Evolutionary conservation across 2,797 vertebrate genomes (phyloP).

Genomic region (Danio kyathit): DNA sequence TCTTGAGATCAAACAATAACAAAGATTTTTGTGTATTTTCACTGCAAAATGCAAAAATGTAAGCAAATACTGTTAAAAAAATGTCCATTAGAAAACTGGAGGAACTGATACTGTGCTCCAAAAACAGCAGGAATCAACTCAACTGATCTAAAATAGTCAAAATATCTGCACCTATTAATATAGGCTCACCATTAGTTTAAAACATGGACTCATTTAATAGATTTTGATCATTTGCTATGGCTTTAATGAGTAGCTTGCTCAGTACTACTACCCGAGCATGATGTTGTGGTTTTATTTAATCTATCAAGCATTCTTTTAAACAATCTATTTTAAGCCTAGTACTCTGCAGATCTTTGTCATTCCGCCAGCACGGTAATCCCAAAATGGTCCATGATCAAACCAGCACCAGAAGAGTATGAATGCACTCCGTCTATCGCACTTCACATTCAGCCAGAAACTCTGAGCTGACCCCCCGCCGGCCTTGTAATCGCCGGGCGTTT

Average conservation of each 20-base stretch:
- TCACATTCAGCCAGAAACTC: conserved; percentile 20
- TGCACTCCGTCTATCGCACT: conserved; percentile 25
- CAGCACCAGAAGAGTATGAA: conserved; percentile 49
- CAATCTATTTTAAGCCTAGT: conserved; percentile 43
- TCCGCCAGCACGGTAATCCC: conserved; percentile 63
- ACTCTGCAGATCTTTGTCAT: conserved; percentile 21
- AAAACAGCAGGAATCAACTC: too few relatives aligned
- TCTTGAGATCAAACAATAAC: too few relatives aligned
- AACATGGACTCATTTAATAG: too few relatives aligned
- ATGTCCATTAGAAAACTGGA: too few relatives aligned
- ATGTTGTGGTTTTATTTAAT: not conserved
- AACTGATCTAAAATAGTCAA: too few relatives aligned
- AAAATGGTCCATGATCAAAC: conserved; percentile 57
- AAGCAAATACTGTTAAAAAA: too few relatives aligned
- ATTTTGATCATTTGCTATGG: too few relatives aligned
- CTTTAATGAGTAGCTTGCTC: not conserved
- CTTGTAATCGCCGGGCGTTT: conserved; percentile 55
- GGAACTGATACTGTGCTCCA: too few relatives aligned
- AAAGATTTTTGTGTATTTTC: too few relatives aligned
- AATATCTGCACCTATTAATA: too few relatives aligned
- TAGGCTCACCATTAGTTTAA: too few relatives aligned
- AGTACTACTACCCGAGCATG: not conserved
- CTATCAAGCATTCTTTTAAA: conserved; percentile 8
- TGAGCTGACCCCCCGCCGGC: conserved; percentile 41
- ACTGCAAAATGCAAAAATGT: too few relatives aligned